Base-by-base conservation (phyloP, 2,888 invertebrate species). In the Drosophila ustulata region DNA sequence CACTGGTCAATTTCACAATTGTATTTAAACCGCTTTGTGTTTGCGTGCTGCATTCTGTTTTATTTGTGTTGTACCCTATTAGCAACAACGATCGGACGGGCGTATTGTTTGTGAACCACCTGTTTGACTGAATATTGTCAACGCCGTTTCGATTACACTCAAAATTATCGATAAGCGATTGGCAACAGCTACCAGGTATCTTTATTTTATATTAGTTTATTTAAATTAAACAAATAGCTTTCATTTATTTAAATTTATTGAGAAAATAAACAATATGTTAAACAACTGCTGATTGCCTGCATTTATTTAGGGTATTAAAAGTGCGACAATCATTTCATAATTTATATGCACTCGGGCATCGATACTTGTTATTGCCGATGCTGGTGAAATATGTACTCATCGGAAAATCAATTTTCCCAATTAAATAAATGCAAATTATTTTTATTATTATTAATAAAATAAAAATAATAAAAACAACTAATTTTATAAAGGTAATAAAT, bases 1-100 rank as follows among this genome's bases (percentile, higher is more conserved):
- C 18, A 8, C 37, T n/a, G 23, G 7, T 28, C 34, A 46, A 75
- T 71, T 76, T 65, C 77, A 59, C 77, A 77, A 77, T 46, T 62
- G 9, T 30, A 39, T 76, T 67, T 65, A 80, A 76, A 6, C 1
- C 0, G 2, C 25, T 26, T 3, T 46, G 8, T n/a, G 5, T 2
- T n/a, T 9, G 56, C 26, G 47, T 13, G 28, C 61, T 6, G 32
- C 67, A 71, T 67, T 69, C n/a, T 50, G 1, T 3, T 11, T 59
- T 61, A 41, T 66, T 53, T 49, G 43, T 32, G 13, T 30, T 52
- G 4, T 26, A 32, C 41, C 41, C 41, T 26, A 13, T 37, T 13
- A 6, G 2, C 0, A 57, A 11, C 13, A 18, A 7, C 9, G 1
- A 30, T 5, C 13, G 18, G 4, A n/a, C 2, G 57, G 37, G 45